phyloP scores from a whole-genome alignment of 2,888 invertebrate genomes.

The Bibio marci region DNA sequence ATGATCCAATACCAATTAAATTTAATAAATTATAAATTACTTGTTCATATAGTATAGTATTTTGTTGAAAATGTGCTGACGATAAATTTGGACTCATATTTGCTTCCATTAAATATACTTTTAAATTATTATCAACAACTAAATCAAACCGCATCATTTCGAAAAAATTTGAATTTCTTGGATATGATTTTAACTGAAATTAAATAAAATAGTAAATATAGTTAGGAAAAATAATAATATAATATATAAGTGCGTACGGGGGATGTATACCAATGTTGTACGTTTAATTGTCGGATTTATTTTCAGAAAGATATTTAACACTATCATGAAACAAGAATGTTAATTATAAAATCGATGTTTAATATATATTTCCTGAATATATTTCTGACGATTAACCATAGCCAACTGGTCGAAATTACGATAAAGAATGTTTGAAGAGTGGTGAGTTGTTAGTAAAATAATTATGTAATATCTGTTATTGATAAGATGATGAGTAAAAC shows the following conservation, averaged over 20 bases:
- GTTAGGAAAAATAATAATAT: neutral
- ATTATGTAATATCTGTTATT: no score
- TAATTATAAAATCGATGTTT: no score
- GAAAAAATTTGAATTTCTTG: constrained; percentile 59
- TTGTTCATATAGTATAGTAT: constrained; percentile 79
- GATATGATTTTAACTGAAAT: constrained; percentile 31
- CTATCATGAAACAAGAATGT: neutral
- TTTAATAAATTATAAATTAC: constrained; percentile 70
- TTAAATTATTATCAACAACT: constrained; percentile 70
- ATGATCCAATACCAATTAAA: constrained; percentile 53
- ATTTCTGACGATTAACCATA: no score
- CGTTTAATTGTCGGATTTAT: no score
- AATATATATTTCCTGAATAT: no score
- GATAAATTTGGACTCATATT: constrained; percentile 98
- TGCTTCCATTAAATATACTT: constrained; percentile 81
- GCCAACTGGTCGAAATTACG: no score
- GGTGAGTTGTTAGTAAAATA: no score
- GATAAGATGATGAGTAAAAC: no score
- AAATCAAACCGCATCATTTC: constrained; percentile 93
- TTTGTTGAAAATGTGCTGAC: constrained; percentile 80
- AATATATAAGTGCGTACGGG: no score
- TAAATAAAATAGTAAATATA: constrained; percentile 3
- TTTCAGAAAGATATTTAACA: no score
- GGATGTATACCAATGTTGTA: no score
- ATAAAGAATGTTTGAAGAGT: no score